Percentiles rank a stretch among this genome's conserved stretches.
These are phyloP conservation scores for Acronicta alni DNA, from an alignment of 2,888 invertebrate species.

Conservation along the genomic window DNA sequence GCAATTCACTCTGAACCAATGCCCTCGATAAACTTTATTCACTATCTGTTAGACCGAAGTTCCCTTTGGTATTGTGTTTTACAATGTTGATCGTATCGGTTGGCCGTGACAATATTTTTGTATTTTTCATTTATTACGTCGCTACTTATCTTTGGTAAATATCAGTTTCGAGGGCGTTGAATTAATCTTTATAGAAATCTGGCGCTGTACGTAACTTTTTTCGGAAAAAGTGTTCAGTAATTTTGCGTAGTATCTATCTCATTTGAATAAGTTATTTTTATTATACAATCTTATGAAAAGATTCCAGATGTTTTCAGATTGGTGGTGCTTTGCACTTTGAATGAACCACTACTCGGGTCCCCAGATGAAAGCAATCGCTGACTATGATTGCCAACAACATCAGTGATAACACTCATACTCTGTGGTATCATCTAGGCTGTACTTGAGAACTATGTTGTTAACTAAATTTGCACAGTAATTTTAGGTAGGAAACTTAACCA, in stretches of 20 bases:
- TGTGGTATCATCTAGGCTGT: no score
- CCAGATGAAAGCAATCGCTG: no score
- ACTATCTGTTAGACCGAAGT: slow-evolving; percentile 41
- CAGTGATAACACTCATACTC: no score
- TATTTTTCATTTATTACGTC: slow-evolving; percentile 33
- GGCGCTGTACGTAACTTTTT: slow-evolving; percentile 5
- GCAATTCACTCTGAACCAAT: slow-evolving; percentile 61
- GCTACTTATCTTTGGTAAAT: slow-evolving; percentile 35
- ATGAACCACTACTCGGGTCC: no score
- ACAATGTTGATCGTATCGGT: slow-evolving; percentile 35
- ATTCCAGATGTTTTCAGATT: no score
- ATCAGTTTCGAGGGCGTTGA: slow-evolving; percentile 21
- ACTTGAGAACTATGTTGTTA: no score
- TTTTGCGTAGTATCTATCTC: slow-evolving; percentile 7
- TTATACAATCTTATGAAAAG: no score
- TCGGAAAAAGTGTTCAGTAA: background rate
- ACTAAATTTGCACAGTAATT: no score
- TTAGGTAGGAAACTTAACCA: no score
- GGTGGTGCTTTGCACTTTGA: no score
- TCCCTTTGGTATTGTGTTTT: slow-evolving; percentile 31
- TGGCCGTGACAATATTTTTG: slow-evolving; percentile 32
- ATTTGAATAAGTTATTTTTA: background rate
- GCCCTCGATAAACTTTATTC: slow-evolving; percentile 46
- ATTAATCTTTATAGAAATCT: slow-evolving; percentile 27
- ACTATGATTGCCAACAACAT: no score